Conservation (phyloP, 2,113 vertebrate genomes). For the Chlorodrepanis virens region DNA sequence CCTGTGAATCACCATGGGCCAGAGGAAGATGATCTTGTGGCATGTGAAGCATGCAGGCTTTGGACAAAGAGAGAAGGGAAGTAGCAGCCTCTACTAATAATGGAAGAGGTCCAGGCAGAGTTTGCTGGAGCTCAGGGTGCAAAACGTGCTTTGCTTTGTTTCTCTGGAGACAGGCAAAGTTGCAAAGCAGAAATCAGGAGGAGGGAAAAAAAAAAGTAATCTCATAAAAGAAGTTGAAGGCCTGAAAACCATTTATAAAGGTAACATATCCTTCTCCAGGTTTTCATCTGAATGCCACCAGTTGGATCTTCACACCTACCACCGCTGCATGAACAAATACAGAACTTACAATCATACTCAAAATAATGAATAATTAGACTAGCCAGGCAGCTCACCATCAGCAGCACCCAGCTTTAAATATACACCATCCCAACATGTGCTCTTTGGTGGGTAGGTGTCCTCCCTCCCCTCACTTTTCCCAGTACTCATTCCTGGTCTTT, state of each 20-base stretch:
- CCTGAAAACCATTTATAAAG: neutral
- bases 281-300: neutral
- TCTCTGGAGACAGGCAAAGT: neutral
- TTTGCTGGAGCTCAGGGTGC: neutral
- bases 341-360: neutral
- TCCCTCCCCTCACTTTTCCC: neutral
- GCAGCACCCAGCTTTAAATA: neutral
- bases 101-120: neutral
- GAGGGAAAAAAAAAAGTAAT: neutral
- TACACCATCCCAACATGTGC: neutral
- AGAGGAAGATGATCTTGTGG: constrained; percentile 28
- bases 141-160: neutral
- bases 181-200: neutral
- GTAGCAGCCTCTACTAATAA: neutral
- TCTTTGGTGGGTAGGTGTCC: neutral
- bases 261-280: neutral
- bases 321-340: neutral
- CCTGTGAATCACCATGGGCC: neutral
- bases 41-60: constrained; percentile 15
- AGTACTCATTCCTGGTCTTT: neutral
- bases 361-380: neutral
- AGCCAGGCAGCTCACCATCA: neutral
- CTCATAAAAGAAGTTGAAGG: neutral
- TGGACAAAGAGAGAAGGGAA: constrained; percentile 8
- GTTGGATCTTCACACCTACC: neutral